Percentiles rank a stretch among this genome's conserved stretches.
These are phyloP conservation scores for Hyppa rectilinea DNA, from an alignment of 2,888 invertebrate species.

Conservation along the genomic window DNA sequence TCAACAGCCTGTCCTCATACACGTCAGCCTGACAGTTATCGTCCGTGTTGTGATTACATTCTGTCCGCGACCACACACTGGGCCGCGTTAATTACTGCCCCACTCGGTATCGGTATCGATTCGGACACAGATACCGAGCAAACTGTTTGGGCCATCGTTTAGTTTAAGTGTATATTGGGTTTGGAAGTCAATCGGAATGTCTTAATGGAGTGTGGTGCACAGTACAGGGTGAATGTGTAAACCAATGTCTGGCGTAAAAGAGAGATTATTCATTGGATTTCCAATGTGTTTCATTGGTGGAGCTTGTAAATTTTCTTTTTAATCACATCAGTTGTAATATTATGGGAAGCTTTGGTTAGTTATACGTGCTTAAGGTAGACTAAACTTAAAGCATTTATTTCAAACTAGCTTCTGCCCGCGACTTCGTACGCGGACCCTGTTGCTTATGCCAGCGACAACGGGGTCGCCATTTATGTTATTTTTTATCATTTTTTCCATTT, in stretches of 20 bases:
- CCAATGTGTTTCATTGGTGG: not conserved
- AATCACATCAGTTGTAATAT: not conserved
- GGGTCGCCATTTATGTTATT: too few relatives aligned
- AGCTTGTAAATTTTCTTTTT: not conserved
- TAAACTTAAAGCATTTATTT: too few relatives aligned
- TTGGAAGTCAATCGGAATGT: slow-evolving; percentile 55
- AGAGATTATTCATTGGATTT: not conserved
- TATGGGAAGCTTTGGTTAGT: not conserved
- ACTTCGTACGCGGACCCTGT: too few relatives aligned
- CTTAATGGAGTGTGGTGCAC: slow-evolving; percentile 43
- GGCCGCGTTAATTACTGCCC: slow-evolving; percentile 49
- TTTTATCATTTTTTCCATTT: too few relatives aligned
- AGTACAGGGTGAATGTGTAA: not conserved
- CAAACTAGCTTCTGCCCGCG: too few relatives aligned
- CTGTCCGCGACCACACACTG: slow-evolving; percentile 38
- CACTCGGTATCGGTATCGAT: slow-evolving; percentile 55
- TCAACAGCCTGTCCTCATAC: slow-evolving; percentile 7
- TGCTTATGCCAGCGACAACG: too few relatives aligned
- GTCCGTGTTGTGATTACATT: slow-evolving; percentile 51
- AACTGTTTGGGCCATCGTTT: slow-evolving; percentile 43
- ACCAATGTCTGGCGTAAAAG: slow-evolving; percentile 5
- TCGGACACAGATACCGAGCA: slow-evolving; percentile 42
- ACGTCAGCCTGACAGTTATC: slow-evolving; percentile 49
- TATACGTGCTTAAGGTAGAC: too few relatives aligned
- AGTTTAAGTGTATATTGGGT: slow-evolving; percentile 56